Base-by-base conservation (phyloP, 1,140 invertebrate genomes). In the Teleogryllus occipitalis region DNA sequence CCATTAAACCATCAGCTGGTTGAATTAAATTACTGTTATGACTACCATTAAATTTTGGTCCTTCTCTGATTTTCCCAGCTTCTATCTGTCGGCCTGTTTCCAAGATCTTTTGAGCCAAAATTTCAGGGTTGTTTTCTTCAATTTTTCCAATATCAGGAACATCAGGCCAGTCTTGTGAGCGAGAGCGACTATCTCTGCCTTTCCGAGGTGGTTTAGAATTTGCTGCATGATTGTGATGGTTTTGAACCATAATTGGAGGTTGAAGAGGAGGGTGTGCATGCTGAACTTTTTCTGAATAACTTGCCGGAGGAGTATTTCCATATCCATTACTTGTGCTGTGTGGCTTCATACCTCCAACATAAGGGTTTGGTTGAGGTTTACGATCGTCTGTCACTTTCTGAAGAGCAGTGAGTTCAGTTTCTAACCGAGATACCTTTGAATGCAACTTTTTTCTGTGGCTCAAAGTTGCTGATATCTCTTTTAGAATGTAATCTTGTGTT, bases 121-220 rank as follows among this genome's bases (percentile, higher is more conserved):
- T 91, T 86, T 96, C 95, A 0, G 95, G 95, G 88, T 96, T 96
- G 83, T 95, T 95, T 83, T 96, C 95, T 83, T 96, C 93, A 80
- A 96, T 97, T 85, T 96, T 96, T 6, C 92, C 94, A 48, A 96
- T 91, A 82, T 96, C 94, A 0, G 95, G 95, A 46, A 97, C 93
- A 82, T 96, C 94, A 0, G 95, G 95, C 95, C 95, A 96, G 83
- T 96, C 95, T 85, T 96, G 95, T 2, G 93, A 95, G 7, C 94
- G 87, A 6, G 92, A 92, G 5, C 94, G 89, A 79, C 92, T 90
- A 79, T 95, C 93, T 46, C 93, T 87, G 72, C 88, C 90, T 83
- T 94, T 94, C 3, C 93, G 88, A 27, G 49, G 76, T 6, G 8
- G 82, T 80, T 80, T 75, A 15, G 80, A n/a, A 46, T 75, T 27